Percentiles rank a stretch among this genome's conserved stretches.
Evolutionary conservation across 2,113 vertebrate genomes (phyloP).

Genomic region (Cheilinus undulatus): DNA sequence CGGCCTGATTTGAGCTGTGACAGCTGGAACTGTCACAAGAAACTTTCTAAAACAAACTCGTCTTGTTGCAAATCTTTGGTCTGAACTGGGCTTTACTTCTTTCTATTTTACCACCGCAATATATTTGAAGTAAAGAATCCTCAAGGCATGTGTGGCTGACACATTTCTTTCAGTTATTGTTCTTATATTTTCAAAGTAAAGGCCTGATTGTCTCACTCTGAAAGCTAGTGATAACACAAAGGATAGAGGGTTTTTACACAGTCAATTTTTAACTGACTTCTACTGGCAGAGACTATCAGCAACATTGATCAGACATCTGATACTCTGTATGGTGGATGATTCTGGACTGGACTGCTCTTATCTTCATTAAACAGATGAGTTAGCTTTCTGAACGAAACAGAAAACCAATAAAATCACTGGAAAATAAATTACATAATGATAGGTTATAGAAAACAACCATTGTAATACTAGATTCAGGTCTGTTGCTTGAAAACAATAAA

Average conservation of each 20-base stretch:
- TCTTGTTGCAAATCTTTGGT: too few species aligned
- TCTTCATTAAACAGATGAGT: slow-evolving; percentile 13
- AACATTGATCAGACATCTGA: neutral
- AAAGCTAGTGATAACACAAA: slow-evolving; percentile 13
- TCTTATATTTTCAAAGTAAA: neutral
- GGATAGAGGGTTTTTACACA: neutral
- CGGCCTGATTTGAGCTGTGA: too few species aligned
- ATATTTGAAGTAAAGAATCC: too few species aligned
- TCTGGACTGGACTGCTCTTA: slow-evolving; percentile 1
- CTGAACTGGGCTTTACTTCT: too few species aligned
- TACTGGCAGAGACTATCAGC: neutral
- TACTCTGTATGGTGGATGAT: neutral
- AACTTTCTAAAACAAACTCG: too few species aligned
- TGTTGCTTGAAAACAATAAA: neutral
- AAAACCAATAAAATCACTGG: neutral
- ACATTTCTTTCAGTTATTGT: too few species aligned
- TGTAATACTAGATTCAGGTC: neutral
- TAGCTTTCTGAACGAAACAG: neutral
- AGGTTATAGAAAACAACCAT: neutral
- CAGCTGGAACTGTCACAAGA: too few species aligned
- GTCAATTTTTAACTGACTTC: neutral
- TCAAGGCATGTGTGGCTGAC: too few species aligned
- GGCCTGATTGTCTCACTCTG: neutral
- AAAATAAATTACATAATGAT: neutral
- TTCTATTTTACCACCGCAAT: too few species aligned